Conservation (phyloP, 2,797 vertebrate genomes). For the Florisuga fusca region DNA sequence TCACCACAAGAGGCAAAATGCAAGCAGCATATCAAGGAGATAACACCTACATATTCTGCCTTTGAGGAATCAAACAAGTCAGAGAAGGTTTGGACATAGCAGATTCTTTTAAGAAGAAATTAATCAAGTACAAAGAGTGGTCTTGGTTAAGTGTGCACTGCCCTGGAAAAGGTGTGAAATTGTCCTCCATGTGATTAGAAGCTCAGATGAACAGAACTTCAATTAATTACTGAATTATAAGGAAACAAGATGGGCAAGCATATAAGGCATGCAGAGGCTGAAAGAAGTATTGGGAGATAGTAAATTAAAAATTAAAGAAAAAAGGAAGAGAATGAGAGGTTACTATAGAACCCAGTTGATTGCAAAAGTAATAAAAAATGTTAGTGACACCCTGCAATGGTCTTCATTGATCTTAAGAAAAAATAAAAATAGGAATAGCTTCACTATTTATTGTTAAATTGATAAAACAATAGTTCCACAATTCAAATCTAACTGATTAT, state of each 20-base stretch:
- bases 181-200: background rate
- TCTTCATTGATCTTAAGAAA: background rate
- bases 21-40: background rate
- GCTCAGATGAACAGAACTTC: background rate
- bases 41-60: background rate
- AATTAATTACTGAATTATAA: background rate
- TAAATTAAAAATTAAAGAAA: background rate
- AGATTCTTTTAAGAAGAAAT: background rate
- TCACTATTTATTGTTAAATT: background rate
- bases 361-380: background rate
- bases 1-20: background rate
- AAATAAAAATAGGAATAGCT: background rate
- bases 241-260: background rate
- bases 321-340: background rate
- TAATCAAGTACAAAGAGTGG: background rate
- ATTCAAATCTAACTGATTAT: background rate
- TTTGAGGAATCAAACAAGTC: background rate
- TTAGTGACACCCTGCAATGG: background rate
- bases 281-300: background rate
- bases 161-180: background rate
- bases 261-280: background rate
- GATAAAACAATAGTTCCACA: background rate
- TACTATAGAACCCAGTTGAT: background rate
- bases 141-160: background rate
- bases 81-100: background rate